A percentile compares a stretch with the other conserved stretches of the same genome.
Conservation (phyloP, 2,113 vertebrate genomes). For the Sturnus vulgaris region DNA sequence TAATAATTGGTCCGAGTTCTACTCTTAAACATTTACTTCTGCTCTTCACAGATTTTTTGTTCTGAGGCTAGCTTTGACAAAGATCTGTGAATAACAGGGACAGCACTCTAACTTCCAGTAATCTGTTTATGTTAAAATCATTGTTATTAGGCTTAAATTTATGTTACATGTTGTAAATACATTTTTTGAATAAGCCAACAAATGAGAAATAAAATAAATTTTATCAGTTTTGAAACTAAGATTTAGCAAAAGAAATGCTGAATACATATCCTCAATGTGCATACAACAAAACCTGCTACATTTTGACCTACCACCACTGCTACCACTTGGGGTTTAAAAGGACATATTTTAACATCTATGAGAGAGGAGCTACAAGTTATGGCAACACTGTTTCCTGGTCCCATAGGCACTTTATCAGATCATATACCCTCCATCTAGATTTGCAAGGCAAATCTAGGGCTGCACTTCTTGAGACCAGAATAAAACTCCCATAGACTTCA, state of each 20-base stretch:
- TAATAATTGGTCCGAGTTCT: not conserved
- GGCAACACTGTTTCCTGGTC: not conserved
- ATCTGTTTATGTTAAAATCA: not conserved
- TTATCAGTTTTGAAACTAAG: not conserved
- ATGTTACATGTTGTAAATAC: not conserved
- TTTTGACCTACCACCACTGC: not conserved
- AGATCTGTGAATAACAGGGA: not conserved
- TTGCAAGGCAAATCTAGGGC: constrained; percentile 54
- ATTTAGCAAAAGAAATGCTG: not conserved
- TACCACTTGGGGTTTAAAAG: not conserved
- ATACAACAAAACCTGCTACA: not conserved
- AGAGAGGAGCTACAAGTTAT: not conserved
- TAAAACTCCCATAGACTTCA: constrained; percentile 48
- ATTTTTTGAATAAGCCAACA: not conserved
- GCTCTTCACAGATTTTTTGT: not conserved
- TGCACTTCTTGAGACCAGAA: constrained; percentile 12
- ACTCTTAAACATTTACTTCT: not conserved
- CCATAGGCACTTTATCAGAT: constrained; percentile 16
- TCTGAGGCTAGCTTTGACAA: not conserved
- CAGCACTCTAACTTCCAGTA: not conserved
- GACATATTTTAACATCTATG: not conserved
- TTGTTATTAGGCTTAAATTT: not conserved
- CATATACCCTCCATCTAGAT: not conserved
- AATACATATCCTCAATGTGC: not conserved
- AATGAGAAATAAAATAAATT: not conserved